Conservation (phyloP, 2,797 vertebrate species). For the Cheirogaleus major region DNA sequence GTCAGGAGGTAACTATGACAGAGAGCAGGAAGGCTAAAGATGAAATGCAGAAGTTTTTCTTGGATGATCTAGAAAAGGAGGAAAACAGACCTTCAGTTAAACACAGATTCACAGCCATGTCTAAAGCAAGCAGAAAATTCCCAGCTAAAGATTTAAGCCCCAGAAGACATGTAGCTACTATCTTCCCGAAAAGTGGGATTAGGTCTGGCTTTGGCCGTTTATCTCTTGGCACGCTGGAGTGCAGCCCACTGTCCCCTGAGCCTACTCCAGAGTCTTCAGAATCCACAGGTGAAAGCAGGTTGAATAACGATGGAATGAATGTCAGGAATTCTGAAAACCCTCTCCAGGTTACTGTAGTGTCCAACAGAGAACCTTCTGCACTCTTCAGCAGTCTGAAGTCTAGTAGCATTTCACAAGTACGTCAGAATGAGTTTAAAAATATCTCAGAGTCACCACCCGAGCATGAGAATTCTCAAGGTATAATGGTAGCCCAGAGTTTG, state of each 20-base stretch:
- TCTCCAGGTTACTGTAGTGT: not conserved
- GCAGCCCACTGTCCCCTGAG: not conserved
- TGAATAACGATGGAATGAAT: not conserved
- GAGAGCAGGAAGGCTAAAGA: constrained; percentile 48
- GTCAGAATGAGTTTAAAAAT: constrained; percentile 56
- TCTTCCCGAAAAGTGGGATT: constrained; percentile 81
- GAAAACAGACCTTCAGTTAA: constrained; percentile 82
- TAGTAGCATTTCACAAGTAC: constrained; percentile 54
- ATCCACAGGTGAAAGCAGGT: constrained; percentile 50
- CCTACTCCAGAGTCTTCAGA: constrained; percentile 47
- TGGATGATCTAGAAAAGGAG: constrained; percentile 78
- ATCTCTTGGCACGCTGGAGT: not conserved
- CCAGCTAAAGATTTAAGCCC: constrained; percentile 82
- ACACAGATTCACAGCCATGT: constrained; percentile 80
- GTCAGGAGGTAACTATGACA: not conserved
- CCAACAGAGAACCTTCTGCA: constrained; percentile 61
- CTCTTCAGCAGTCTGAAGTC: constrained; percentile 61
- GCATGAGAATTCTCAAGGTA: constrained; percentile 64
- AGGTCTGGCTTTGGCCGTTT: constrained; percentile 9
- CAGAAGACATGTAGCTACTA: constrained; percentile 82
- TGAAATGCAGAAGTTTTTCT: constrained; percentile 3
- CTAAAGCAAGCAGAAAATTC: constrained; percentile 83
- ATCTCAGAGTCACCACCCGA: constrained; percentile 56
- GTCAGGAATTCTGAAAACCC: constrained; percentile 53
- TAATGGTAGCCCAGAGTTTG: constrained; percentile 48